Evolutionary conservation across 2,113 vertebrate species (phyloP), one percentile per base, ranked within the genome.

Genomic region (Azemiops feae): DNA sequence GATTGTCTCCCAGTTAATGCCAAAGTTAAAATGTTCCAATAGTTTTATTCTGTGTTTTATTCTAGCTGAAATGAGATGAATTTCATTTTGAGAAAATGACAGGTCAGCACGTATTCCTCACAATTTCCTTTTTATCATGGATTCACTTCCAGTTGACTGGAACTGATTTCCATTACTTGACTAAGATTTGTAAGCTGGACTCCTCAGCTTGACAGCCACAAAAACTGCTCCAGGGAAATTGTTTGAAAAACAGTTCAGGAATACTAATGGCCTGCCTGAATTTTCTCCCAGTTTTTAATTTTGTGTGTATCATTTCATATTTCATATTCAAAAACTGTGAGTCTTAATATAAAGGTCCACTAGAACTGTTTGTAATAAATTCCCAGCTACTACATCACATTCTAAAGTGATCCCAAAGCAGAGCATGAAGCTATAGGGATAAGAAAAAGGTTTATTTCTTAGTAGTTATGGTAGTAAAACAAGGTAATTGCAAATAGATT

Each of bases 111-210:
- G 14, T 69, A n/a, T 69, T 69, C 30, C 4, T 69, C 30, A 69
- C 60, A 69, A n/a, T 90, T 87, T 94, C 45, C 22, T 53, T 47
- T 47, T 18, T 88, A 9, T 43, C 34, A 74, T 69, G n/a, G 50
- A 87, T 20, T 89, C 8, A 2, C 25, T 81, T 58, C 34, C 60
- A 45, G 55, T 27, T 81, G 43, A 34, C 64, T 74, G 12, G n/a
- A 34, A 34, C 14, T 94, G 93, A 93, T 92, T 88, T 52, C 92
- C 90, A 52, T 10, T 30, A 86, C 74, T 47, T 88, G 43, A 14
- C 92, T 91, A 50, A 92, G 81, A 85, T 90, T 18, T 85, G n/a
- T 52, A 86, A 54, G 89, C 81, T 9, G 91, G 87, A 45, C 69
- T 25, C 87, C 45, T 92, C 23, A 54, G 74, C 39, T 60, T 93